phyloP scores from a whole-genome alignment of 2,113 vertebrate genomes.

The Ictidomys tridecemlineatus region DNA sequence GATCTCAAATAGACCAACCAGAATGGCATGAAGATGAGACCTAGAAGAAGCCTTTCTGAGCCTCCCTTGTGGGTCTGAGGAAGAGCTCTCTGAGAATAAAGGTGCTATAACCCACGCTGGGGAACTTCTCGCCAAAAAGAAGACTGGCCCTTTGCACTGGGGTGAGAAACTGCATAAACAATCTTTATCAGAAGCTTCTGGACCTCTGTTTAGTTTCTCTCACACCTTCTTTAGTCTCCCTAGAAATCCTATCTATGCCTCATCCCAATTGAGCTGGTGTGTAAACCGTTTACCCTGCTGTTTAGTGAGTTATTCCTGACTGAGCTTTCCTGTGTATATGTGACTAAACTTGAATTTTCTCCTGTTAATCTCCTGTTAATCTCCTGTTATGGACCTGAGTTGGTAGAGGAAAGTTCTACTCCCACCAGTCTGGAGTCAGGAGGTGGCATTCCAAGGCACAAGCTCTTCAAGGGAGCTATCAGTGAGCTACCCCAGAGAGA shows the following conservation, averaged over 20 bases:
- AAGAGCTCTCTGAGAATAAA: neutral
- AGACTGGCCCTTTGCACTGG: neutral
- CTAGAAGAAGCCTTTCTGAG: neutral
- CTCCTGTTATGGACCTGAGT: neutral
- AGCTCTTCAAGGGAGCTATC: neutral
- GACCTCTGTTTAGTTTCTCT: neutral
- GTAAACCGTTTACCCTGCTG: neutral
- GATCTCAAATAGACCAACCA: neutral
- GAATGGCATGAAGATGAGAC: neutral
- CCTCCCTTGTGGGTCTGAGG: neutral
- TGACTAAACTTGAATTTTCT: neutral
- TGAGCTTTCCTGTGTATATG: neutral
- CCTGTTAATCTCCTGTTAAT: neutral
- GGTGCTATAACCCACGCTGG: neutral
- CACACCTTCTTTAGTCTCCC: neutral
- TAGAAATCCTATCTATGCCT: fast-evolving
- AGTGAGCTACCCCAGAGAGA: too few relatives aligned
- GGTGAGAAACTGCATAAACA: neutral
- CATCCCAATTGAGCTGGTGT: neutral
- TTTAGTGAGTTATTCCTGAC: neutral
- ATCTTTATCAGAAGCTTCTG: neutral
- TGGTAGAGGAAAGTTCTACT: neutral
- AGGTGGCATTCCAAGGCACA: fast-evolving
- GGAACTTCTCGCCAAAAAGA: neutral
- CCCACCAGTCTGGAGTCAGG: neutral